These are phyloP conservation scores for Platichthys flesus DNA, from an alignment of 2,113 vertebrate species.

Conservation along the genomic window DNA sequence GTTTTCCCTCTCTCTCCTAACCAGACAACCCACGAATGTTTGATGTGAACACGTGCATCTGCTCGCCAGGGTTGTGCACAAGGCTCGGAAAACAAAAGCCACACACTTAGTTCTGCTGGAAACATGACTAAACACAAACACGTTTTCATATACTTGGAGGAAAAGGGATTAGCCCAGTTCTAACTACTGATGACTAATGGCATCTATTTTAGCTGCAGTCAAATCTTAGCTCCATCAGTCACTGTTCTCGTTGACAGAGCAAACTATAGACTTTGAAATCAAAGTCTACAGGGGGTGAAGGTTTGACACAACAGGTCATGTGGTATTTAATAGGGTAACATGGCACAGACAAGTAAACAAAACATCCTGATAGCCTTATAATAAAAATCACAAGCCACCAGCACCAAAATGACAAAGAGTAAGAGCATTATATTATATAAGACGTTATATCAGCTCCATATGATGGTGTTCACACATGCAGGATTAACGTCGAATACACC, in stretches of 20 bases:
- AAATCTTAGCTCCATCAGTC: background rate
- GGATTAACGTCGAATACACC: conserved; percentile 4
- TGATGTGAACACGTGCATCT: no score
- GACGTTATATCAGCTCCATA: background rate
- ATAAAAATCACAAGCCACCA: background rate
- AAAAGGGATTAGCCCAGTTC: background rate
- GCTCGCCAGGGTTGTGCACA: no score
- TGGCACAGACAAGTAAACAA: background rate
- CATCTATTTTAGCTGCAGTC: background rate
- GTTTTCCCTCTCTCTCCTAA: background rate
- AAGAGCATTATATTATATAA: no score
- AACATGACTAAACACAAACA: background rate
- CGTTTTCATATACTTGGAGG: background rate
- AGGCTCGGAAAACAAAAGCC: no score
- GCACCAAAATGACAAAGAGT: background rate
- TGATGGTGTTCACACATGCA: background rate
- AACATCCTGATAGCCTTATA: background rate
- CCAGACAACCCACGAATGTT: no score
- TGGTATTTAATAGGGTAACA: background rate
- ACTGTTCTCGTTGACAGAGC: background rate
- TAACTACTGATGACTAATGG: background rate
- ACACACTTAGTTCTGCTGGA: background rate
- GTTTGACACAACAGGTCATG: background rate
- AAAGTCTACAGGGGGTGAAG: background rate
- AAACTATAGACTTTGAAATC: background rate